Conservation (phyloP, 2,888 invertebrate genomes). For the Eledona agricola region DNA sequence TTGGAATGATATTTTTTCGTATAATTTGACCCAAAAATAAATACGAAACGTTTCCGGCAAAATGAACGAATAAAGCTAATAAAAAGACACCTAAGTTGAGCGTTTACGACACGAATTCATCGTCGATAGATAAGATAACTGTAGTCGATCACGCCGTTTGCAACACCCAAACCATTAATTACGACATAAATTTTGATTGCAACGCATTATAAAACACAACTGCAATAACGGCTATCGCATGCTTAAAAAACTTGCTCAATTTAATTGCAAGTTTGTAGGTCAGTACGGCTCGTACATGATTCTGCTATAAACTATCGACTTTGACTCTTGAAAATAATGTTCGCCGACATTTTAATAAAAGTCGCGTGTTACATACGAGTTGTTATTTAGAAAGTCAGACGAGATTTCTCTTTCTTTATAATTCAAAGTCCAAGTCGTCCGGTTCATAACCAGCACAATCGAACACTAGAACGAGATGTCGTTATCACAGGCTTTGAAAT, state of each 20-base stretch:
- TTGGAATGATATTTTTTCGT: too few relatives aligned
- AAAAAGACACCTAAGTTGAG: too few relatives aligned
- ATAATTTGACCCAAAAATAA: too few relatives aligned
- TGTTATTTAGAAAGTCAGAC: conserved; percentile 12
- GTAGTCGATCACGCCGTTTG: conserved; percentile 1
- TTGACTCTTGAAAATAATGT: too few relatives aligned
- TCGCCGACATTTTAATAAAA: background rate
- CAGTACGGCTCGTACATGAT: conserved; percentile 9
- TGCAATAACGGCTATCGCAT: conserved; percentile 10
- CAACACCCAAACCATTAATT: conserved; percentile 2
- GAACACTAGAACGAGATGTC: conserved; percentile 13
- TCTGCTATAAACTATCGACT: background rate
- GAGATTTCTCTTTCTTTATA: conserved; percentile 17
- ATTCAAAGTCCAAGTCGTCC: conserved; percentile 10
- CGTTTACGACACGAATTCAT: too few relatives aligned
- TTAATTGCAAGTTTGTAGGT: conserved; percentile 31
- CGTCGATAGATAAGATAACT: too few relatives aligned
- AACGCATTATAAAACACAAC: conserved; percentile 10
- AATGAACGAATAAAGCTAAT: too few relatives aligned
- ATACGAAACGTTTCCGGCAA: too few relatives aligned
- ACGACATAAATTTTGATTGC: conserved; percentile 19
- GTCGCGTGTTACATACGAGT: conserved; percentile 9
- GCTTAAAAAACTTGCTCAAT: conserved; percentile 27
- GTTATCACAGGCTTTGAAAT: too few relatives aligned
- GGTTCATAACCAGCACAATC: conserved; percentile 19